A percentile compares a stretch with the other conserved stretches of the same genome.
Evolutionary conservation across 2,888 invertebrate species (phyloP).

Genomic region (Leptopilina drosophilae): DNA sequence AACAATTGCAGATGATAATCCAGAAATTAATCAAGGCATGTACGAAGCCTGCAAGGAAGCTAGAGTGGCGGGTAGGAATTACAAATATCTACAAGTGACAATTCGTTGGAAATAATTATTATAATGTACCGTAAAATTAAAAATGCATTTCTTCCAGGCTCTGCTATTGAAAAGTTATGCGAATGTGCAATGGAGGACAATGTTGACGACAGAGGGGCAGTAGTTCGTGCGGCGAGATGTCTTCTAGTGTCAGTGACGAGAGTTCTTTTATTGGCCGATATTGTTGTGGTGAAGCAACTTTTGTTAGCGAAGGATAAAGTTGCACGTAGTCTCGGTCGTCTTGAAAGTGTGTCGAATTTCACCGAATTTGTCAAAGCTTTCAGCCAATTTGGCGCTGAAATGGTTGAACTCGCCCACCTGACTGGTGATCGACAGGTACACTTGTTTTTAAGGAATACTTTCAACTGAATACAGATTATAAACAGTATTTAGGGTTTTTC

Average conservation of each 20-base stretch:
- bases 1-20: constrained; percentile 98
- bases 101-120: neutral
- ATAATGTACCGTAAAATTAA: neutral
- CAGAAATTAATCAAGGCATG: constrained; percentile 98
- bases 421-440: constrained; percentile 85
- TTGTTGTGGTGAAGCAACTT: constrained; percentile 97
- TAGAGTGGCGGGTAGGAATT: constrained; percentile 88
- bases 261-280: constrained; percentile 96
- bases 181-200: constrained; percentile 85
- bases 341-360: constrained; percentile 93
- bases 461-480: too few species aligned
- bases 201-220: constrained; percentile 81
- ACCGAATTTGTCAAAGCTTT: constrained; percentile 99
- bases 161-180: constrained; percentile 94
- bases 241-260: constrained; percentile 96
- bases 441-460: too few species aligned
- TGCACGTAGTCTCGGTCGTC: constrained; percentile 88
- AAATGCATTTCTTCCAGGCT: constrained; percentile 81
- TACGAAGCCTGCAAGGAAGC: constrained; percentile 99
- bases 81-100: neutral
- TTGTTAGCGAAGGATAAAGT: constrained; percentile 97
- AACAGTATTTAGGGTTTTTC: too few species aligned
- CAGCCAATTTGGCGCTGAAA: constrained; percentile 98
- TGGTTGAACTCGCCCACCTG: constrained; percentile 98
- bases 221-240: constrained; percentile 95